Evolutionary conservation across 2,888 invertebrate species (phyloP).

Genomic region (Pteria penguin): DNA sequence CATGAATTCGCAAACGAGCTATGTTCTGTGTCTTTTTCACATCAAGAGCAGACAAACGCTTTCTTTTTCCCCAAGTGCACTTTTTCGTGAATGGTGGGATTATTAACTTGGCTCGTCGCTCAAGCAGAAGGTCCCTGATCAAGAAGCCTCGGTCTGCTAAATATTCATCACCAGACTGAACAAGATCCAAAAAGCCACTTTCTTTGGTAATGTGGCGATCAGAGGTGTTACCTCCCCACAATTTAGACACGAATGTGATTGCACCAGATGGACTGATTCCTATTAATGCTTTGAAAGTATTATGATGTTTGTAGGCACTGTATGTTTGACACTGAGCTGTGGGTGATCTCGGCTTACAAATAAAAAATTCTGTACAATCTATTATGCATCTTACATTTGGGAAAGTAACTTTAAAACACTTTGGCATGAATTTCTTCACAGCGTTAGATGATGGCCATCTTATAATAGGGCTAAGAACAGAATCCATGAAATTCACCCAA

Average conservation of each 20-base stretch:
- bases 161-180: too few species aligned
- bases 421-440: not conserved
- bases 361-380: conserved; percentile 15
- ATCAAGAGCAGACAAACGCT: too few species aligned
- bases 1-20: too few species aligned
- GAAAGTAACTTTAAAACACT: not conserved
- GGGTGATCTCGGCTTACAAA: not conserved
- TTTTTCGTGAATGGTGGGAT: conserved; percentile 16
- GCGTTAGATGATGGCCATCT: not conserved
- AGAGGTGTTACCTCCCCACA: conserved; percentile 13
- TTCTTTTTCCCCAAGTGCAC: too few species aligned
- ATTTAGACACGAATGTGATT: not conserved
- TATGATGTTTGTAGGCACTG: conserved; percentile 17
- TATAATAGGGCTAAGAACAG: not conserved
- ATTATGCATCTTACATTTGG: not conserved
- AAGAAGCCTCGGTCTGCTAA: too few species aligned
- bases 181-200: too few species aligned
- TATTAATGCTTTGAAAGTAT: conserved; percentile 6
- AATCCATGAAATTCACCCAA: conserved; percentile 4
- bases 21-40: too few species aligned
- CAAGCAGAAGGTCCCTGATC: too few species aligned
- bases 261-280: conserved; percentile 19
- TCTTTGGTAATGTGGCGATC: not conserved
- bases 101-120: too few species aligned
- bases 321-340: conserved; percentile 3